Evolutionary conservation across 2,113 vertebrate species (phyloP), one percentile per base, ranked within the genome.

Genomic region (Megaceryle torquata): DNA sequence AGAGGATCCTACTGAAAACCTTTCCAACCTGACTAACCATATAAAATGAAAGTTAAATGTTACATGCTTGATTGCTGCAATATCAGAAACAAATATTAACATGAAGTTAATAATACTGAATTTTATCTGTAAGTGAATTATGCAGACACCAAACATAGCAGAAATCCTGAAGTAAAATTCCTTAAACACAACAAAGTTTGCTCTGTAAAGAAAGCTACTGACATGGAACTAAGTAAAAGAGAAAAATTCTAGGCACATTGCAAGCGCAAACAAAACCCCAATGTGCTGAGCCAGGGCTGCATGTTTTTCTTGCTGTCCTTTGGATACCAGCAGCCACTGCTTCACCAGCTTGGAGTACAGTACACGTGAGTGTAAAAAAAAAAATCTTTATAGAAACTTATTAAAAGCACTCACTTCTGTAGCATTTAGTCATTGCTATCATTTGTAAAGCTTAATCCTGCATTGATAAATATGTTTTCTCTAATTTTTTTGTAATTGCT

Each of bases 251-350:
- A 50, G 19, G 24, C 26, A 69, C 15, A 24, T 33, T 65, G 18
- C 10, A 11, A 1, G 24, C 21, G 20, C 50, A 84, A 41, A 33
- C 26, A 41, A 54, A 0, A 3, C 3, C 11, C 0, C 53, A 28
- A 1, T 50, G 6, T 24, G 12, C 72, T 57, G 63, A 84, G 22
- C 21, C 56, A 82, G 33, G 22, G 4, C 60, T 91, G 22, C 26
- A 18, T 59, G 33, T 3, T 65, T 74, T 56, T 63, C 33, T 72
- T 71, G 39, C n/a, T 85, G 46, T 60, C n/a, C n/a, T 54, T 81
- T 63, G 56, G 56, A 31, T 31, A 61, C 83, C 39, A 69, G 15
- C 18, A 69, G 56, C 33, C 19, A 6, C 19, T 57, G 50, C 46
- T 84, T 74, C 69, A 75, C 31, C 28, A 39, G 18, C 63, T 60